Evolutionary conservation across 2,888 invertebrate genomes (phyloP), one percentile per base, ranked within the genome.

Genomic region (Pristionchus fissidentatus): DNA sequence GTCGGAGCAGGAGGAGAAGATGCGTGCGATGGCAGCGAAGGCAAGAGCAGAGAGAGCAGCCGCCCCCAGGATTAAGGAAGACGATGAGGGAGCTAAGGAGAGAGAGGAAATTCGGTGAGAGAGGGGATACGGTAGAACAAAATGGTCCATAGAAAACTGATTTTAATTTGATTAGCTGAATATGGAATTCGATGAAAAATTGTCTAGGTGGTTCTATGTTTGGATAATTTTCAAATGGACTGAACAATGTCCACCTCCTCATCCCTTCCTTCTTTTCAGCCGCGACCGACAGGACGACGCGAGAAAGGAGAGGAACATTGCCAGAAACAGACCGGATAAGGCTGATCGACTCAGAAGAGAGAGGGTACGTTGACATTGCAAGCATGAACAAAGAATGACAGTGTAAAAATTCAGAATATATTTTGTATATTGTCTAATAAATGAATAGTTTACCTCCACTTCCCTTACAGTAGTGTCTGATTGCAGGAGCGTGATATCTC

Each of bases 311-410:
- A 94, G 97, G 80, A 99, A 99, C 93, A 94, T 98, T 41, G 95
- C 97, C 0, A 94, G 97, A 83, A 97, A 97, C 1, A 97, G 97
- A 0, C 97, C 97, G 0, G 98, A 98, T 91, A 98, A 97, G 87
- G 92, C 94, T 90, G 95, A 96, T 0, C 96, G 97, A 90, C 93
- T 98, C 83, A 84, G 87, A 46, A 87, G 85, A 85, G 86, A 84
- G 22, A 49, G 84, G 78, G 84, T 78, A 8, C 55, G 75, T 43
- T 26, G 13, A 10, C 1, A 52, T 4, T 52, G 15, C 19, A 3
- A 5, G 22, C 8, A 19, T 52, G 7, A 5, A 15, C 52, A n/a
- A n/a, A n/a, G n/a, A n/a, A n/a, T n/a, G n/a, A n/a, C n/a, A n/a
- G n/a, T n/a, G n/a, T n/a, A n/a, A n/a, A n/a, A n/a, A n/a, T n/a